phyloP scores from a whole-genome alignment of 2,888 invertebrate species.

The Argyra leucocephala region DNA sequence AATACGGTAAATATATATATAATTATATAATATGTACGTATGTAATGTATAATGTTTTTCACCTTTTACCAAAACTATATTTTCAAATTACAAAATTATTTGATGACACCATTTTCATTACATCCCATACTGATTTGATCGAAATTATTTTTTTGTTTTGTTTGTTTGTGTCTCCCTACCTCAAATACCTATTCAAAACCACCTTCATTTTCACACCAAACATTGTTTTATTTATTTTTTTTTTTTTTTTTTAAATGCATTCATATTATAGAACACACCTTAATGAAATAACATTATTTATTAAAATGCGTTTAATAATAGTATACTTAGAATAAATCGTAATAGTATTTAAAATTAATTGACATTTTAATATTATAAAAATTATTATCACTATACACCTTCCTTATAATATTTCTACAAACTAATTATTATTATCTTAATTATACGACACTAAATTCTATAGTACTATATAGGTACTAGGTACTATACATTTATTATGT shows the following conservation, averaged over 20 bases:
- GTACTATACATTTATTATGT: too few species aligned
- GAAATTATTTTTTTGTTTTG: neutral
- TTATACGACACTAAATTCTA: neutral
- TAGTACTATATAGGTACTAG: neutral
- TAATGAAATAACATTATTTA: neutral
- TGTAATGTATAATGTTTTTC: neutral
- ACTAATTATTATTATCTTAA: neutral
- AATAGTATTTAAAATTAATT: too few species aligned
- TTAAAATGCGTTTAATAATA: neutral
- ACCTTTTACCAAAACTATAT: neutral
- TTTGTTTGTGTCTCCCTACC: too few species aligned
- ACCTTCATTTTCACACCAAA: neutral
- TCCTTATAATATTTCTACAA: too few species aligned
- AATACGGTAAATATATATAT: too few species aligned
- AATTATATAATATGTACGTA: too few species aligned
- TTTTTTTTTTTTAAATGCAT: neutral
- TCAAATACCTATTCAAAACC: too few species aligned
- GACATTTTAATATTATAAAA: neutral
- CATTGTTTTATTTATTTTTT: neutral
- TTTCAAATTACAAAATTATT: neutral
- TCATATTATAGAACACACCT: neutral
- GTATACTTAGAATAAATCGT: too few species aligned
- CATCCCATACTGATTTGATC: neutral
- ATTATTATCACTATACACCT: neutral
- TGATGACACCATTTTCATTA: neutral